Evolutionary conservation across 2,113 vertebrate genomes (phyloP), one percentile per base, ranked within the genome.

Genomic region (Sceloporus undulatus): DNA sequence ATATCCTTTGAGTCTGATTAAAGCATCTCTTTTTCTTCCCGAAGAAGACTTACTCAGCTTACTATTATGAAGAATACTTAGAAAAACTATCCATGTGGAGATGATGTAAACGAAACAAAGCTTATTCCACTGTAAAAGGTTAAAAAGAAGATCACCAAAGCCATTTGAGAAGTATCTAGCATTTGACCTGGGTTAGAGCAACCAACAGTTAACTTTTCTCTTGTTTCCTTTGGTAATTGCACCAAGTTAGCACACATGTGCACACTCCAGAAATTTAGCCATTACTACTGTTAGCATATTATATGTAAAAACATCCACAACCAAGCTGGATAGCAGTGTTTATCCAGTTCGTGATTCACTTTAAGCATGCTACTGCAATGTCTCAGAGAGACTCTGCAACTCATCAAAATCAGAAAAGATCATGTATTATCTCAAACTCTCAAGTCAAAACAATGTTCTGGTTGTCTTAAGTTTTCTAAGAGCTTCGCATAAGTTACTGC

Each of bases 301-400:
- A 66, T 27, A 86, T 11, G 29, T 73, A 59, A 77, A 79, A 78
- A 76, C 42, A 13, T n/a, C 19, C 23, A 38, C 9, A 77, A 77
- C 21, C 6, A 65, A 76, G 59, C 29, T 38, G 40, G 73, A 27
- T 27, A 77, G 42, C 59, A 70, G 73, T 34, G 62, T 8, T 56
- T 25, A 68, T 52, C 29, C 27, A 82, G n/a, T 65, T 73, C 40
- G 25, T 34, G 34, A 77, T 85, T 85, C n/a, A 76, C 52, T 23
- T 29, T 42, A 48, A 79, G 7, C 82, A 88, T n/a, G 18, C 48
- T 79, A 29, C 48, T 10, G 40, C 74, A 74, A 59, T 56, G 9
- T 59, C n/a, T 62, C 52, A 71, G 27, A 52, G 70, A 88, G 62
- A 79, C 48, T 73, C 42, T 74, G 74, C n/a, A 78, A 82, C 73